phyloP scores from a whole-genome alignment of 2,797 vertebrate species.

The Arrhamphus sclerolepis region DNA sequence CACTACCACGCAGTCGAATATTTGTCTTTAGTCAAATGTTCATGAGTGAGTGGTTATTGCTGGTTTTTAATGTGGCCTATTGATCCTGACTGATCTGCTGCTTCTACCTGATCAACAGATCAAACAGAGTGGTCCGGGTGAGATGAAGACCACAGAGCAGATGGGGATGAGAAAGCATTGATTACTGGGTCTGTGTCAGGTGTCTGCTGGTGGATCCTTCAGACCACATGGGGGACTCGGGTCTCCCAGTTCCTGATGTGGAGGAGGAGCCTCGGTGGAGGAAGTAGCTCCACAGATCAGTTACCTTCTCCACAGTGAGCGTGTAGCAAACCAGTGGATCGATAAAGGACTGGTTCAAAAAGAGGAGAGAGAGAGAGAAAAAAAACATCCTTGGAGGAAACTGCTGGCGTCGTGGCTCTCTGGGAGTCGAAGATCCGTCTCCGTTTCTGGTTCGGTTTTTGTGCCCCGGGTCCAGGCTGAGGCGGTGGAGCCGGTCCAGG shows the following conservation, averaged over 20 bases:
- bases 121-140: too few species aligned
- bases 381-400: conserved; percentile 8
- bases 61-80: too few species aligned
- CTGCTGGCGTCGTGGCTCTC: too few species aligned
- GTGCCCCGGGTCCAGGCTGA: conserved; percentile 34
- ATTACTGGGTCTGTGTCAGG: not conserved
- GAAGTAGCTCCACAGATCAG: conserved; percentile 76
- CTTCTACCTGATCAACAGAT: too few species aligned
- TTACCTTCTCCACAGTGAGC: conserved; percentile 65
- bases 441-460: too few species aligned
- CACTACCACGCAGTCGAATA: too few species aligned
- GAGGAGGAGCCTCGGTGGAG: conserved; percentile 75
- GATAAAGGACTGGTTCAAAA: not conserved
- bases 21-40: too few species aligned
- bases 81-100: too few species aligned
- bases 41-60: too few species aligned
- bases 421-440: not conserved
- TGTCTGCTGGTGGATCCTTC: conserved; percentile 10
- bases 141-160: too few species aligned
- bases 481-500: conserved; percentile 64
- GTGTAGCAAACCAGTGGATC: conserved; percentile 63
- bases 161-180: too few species aligned
- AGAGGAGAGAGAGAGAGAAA: conserved; percentile 5
- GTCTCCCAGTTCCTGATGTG: conserved; percentile 58
- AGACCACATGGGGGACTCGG: conserved; percentile 70